Evolutionary conservation across 1,140 invertebrate species (phyloP).

Genomic region (Drosophila sp.): DNA sequence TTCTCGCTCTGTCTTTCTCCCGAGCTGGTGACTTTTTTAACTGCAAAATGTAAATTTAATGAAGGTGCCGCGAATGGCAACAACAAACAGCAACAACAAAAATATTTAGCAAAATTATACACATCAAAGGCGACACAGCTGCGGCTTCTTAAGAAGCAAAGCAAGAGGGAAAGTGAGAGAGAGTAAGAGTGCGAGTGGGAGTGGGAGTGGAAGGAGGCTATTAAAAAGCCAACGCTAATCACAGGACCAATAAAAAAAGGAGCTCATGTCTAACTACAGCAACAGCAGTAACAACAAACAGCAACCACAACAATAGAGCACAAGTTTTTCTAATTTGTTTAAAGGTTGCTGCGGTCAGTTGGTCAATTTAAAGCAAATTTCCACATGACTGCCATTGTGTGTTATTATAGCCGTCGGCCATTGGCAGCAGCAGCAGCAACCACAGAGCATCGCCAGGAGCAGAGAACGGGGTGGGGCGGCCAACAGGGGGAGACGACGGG

Average conservation of each 20-base stretch:
- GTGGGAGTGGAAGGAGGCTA: conserved; percentile 1
- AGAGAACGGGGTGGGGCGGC: neutral
- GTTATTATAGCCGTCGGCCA: conserved; percentile 43
- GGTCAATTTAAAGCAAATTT: conserved; percentile 79
- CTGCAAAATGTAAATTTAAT: conserved; percentile 78
- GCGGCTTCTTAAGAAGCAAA: conserved; percentile 40
- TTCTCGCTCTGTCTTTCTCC: neutral
- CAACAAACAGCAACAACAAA: conserved; percentile 38
- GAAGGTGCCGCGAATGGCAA: conserved; percentile 51
- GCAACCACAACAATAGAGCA: conserved; percentile 48
- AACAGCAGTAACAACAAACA: conserved; percentile 9
- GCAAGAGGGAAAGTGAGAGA: too few relatives aligned
- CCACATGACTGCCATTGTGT: conserved; percentile 71
- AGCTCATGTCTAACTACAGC: conserved; percentile 29
- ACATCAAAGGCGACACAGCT: conserved; percentile 69
- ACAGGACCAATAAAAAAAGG: conserved; percentile 47
- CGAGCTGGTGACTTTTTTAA: conserved; percentile 41
- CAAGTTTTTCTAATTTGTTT: conserved; percentile 66
- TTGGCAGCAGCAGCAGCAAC: conserved; percentile 34
- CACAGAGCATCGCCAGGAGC: conserved; percentile 2
- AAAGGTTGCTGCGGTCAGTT: conserved; percentile 75
- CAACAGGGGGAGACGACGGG: neutral
- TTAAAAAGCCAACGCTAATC: conserved; percentile 55
- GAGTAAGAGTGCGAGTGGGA: conserved; percentile 13
- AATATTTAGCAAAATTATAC: conserved; percentile 76